phyloP scores from a whole-genome alignment of 2,888 invertebrate genomes.

The Drosophila mayaguana region DNA sequence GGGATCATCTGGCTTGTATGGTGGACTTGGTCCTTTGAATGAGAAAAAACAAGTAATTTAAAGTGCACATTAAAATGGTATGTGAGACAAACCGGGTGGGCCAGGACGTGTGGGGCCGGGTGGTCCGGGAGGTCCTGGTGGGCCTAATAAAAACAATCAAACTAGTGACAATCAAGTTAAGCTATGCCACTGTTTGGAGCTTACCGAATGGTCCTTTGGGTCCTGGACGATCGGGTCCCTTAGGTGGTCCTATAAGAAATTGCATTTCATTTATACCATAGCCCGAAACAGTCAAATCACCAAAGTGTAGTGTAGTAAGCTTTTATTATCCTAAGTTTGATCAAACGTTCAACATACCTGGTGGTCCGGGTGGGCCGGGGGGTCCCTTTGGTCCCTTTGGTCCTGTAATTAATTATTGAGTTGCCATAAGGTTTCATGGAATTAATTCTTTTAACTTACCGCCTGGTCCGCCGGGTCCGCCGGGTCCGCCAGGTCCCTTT shows the following conservation, averaged over 20 bases:
- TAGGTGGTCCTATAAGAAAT: slow-evolving; percentile 54
- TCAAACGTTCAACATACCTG: slow-evolving; percentile 47
- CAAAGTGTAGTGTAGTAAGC: not conserved
- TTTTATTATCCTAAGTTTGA: not conserved
- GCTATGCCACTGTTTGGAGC: not conserved
- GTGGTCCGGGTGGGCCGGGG: slow-evolving; percentile 81
- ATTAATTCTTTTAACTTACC: slow-evolving; percentile 52
- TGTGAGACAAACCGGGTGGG: slow-evolving; percentile 13
- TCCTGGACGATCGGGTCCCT: slow-evolving; percentile 68
- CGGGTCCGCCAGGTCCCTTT: slow-evolving; percentile 78
- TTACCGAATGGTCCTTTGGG: slow-evolving; percentile 61
- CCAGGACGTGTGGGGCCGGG: slow-evolving; percentile 24
- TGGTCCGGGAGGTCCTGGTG: slow-evolving; percentile 56
- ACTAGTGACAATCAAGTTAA: not conserved
- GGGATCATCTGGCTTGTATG: slow-evolving; percentile 63
- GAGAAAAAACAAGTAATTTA: not conserved
- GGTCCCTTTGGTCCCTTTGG: slow-evolving; percentile 81
- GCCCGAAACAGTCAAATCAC: not conserved
- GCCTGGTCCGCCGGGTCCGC: slow-evolving; percentile 70
- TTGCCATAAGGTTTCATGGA: not conserved
- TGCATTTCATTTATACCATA: slow-evolving; percentile 10
- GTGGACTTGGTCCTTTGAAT: slow-evolving; percentile 53
- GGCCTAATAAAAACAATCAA: slow-evolving; percentile 22
- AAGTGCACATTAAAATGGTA: fast-evolving
- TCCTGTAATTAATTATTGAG: slow-evolving; percentile 37